phyloP scores from a whole-genome alignment of 2,797 vertebrate genomes.

The Microctenopoma steveboyesi region DNA sequence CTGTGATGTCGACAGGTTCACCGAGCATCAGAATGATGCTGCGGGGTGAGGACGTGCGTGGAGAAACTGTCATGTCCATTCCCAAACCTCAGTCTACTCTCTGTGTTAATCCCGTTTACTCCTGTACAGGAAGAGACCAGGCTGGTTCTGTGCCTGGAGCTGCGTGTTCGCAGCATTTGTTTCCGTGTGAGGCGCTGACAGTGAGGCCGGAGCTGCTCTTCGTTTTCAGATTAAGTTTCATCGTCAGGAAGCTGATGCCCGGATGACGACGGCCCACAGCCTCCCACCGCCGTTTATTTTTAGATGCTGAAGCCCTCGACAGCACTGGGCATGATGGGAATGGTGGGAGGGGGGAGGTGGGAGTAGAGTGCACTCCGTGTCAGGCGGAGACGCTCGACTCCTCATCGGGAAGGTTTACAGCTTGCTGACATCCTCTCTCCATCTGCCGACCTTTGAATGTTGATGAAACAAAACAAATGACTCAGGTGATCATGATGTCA shows the following conservation, averaged over 20 bases:
- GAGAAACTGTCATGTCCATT: too few species aligned
- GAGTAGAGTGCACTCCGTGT: conserved; percentile 22
- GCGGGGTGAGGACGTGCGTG: too few species aligned
- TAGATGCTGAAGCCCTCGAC: conserved; percentile 30
- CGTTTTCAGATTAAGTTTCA: conserved; percentile 30
- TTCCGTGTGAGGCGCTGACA: too few species aligned
- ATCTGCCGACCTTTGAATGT: conserved; percentile 32
- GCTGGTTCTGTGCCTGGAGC: too few species aligned
- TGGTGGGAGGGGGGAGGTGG: conserved; percentile 38
- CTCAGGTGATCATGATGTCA: conserved; percentile 57
- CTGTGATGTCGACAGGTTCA: too few species aligned
- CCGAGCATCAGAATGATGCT: too few species aligned
- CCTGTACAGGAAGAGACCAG: too few species aligned
- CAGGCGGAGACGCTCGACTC: conserved; percentile 26
- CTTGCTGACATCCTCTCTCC: not conserved
- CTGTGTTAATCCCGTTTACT: too few species aligned
- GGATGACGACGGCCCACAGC: conserved; percentile 8
- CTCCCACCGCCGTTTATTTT: conserved; percentile 47
- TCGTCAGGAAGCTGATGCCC: conserved; percentile 6
- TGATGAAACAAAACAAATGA: not conserved
- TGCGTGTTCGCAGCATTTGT: too few species aligned
- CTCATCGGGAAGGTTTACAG: not conserved
- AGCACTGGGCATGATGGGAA: conserved; percentile 47
- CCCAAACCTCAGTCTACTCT: too few species aligned
- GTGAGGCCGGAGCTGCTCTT: not conserved